Percentiles rank a stretch among this genome's conserved stretches.
Conservation (phyloP, 2,797 vertebrate species). For the Trichosurus vulpecula region DNA sequence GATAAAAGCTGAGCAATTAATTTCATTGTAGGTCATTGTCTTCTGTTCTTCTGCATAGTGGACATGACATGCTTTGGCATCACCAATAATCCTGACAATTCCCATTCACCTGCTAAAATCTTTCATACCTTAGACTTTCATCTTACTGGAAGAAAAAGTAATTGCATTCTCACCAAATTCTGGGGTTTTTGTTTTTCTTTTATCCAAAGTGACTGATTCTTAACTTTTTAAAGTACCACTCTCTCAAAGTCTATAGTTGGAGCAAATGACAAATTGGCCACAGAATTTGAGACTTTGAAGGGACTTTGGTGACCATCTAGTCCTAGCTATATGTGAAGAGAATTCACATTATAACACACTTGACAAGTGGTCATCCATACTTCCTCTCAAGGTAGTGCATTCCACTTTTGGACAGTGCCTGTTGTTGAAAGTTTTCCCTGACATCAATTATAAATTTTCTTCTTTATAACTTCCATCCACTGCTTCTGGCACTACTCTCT, state of each 20-base stretch:
- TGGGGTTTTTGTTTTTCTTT: background rate
- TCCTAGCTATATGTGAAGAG: background rate
- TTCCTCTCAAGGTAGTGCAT: background rate
- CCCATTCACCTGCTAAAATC: background rate
- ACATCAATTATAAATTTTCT: background rate
- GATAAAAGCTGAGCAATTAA: constrained; percentile 7
- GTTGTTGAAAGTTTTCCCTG: background rate
- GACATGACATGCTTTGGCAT: background rate
- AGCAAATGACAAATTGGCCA: background rate
- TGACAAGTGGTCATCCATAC: background rate
- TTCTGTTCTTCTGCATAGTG: background rate
- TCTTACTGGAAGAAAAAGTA: background rate
- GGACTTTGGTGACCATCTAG: background rate
- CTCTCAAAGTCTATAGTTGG: background rate
- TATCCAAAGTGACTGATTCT: background rate
- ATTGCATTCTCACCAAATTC: background rate
- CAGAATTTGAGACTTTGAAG: background rate
- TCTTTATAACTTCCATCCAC: background rate
- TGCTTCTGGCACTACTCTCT: background rate
- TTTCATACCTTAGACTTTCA: background rate
- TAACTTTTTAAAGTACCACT: background rate
- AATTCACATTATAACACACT: background rate
- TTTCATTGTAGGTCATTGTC: background rate
- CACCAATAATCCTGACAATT: background rate
- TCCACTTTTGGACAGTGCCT: background rate